phyloP scores from a whole-genome alignment of 2,888 invertebrate genomes.

The Chrysodeixis includens region DNA sequence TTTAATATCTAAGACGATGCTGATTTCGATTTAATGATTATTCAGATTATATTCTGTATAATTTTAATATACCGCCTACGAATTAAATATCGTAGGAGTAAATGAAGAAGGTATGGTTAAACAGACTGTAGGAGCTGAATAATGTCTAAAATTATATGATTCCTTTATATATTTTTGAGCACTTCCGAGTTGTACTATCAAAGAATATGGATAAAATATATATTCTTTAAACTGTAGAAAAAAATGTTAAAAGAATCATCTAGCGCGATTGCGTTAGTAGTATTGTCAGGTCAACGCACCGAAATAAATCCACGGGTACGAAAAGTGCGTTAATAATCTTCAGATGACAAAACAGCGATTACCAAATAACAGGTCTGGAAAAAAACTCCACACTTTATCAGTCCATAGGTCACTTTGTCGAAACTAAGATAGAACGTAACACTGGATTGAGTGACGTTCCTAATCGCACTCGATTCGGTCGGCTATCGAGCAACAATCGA shows the following conservation, averaged over 20 bases:
- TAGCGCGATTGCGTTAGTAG: too few relatives aligned
- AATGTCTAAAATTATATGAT: too few relatives aligned
- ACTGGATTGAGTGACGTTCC: conserved; percentile 38
- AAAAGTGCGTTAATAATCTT: background rate
- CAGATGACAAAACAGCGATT: background rate
- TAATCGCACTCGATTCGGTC: conserved; percentile 47
- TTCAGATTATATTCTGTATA: conserved; percentile 12
- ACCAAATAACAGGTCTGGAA: background rate
- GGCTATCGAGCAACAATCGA: conserved; percentile 55
- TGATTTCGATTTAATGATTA: conserved; percentile 22
- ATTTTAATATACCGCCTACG: background rate
- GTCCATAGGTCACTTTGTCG: conserved; percentile 27
- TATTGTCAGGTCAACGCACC: background rate
- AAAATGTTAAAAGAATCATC: too few relatives aligned
- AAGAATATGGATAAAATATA: too few relatives aligned
- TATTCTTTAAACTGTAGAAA: too few relatives aligned
- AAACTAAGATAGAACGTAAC: conserved; percentile 23
- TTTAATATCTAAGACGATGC: conserved; percentile 12
- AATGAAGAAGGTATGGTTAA: too few relatives aligned
- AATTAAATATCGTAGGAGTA: too few relatives aligned
- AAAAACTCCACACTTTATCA: conserved; percentile 9
- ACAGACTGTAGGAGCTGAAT: too few relatives aligned
- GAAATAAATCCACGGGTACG: background rate
- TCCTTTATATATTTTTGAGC: too few relatives aligned
- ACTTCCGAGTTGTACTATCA: too few relatives aligned